Evolutionary conservation across 2,888 invertebrate genomes (phyloP).

Genomic region (Campoplex capitator): DNA sequence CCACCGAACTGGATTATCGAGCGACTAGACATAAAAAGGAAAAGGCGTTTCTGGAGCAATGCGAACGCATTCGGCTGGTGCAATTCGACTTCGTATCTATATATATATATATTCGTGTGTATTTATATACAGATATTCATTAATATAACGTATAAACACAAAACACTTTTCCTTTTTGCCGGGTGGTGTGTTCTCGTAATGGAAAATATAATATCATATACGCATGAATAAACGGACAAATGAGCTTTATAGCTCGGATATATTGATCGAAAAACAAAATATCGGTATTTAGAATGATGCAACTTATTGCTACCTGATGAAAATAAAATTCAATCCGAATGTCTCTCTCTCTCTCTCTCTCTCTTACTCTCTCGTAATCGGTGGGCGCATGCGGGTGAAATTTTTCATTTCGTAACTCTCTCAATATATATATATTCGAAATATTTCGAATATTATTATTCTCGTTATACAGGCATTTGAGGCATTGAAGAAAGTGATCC

Average conservation of each 20-base stretch:
- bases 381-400: constrained; percentile 5
- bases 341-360: neutral
- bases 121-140: neutral
- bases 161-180: constrained; percentile 3
- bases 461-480: neutral
- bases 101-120: neutral
- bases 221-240: constrained; percentile 20
- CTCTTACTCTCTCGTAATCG: neutral
- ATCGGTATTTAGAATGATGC: constrained; percentile 10
- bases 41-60: constrained; percentile 59
- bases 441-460: constrained; percentile 7
- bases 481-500: constrained; percentile 14
- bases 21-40: constrained; percentile 58
- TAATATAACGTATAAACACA: neutral
- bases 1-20: constrained; percentile 59
- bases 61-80: constrained; percentile 31
- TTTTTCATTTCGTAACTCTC: constrained; percentile 28
- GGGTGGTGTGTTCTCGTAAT: constrained; percentile 14
- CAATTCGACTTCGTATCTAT: constrained; percentile 2
- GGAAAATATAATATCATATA: constrained; percentile 28
- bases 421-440: neutral
- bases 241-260: neutral
- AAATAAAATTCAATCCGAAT: constrained; percentile 3
- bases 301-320: neutral
- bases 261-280: neutral